These are phyloP conservation scores for Odontophorus gujanensis DNA, from an alignment of 2,113 vertebrate species.

Conservation along the genomic window DNA sequence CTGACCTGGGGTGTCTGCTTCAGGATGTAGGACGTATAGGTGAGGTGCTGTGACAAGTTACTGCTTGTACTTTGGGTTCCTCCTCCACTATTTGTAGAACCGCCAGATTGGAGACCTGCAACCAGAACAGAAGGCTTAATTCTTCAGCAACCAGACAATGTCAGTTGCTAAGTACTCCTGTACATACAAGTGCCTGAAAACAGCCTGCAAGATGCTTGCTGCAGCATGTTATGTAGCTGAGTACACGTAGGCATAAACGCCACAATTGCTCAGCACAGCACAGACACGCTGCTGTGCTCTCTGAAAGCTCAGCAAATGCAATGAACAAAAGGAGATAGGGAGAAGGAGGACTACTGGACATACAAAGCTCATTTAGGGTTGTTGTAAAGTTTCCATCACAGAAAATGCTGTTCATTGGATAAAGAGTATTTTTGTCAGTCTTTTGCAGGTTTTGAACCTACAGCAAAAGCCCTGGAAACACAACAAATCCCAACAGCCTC, in stretches of 20 bases:
- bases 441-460: background rate
- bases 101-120: slow-evolving; percentile 88
- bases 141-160: background rate
- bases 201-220: background rate
- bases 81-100: slow-evolving; percentile 71
- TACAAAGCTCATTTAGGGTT: background rate
- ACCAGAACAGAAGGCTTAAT: slow-evolving; percentile 22
- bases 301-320: background rate
- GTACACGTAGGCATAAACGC: background rate
- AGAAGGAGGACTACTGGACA: background rate
- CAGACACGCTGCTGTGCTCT: background rate
- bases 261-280: background rate
- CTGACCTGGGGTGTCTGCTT: slow-evolving; percentile 94
- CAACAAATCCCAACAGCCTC: background rate
- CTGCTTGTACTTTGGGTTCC: slow-evolving; percentile 80
- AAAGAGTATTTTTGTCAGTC: background rate
- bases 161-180: background rate
- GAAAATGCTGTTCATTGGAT: background rate
- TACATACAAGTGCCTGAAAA: background rate
- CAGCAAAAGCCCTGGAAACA: background rate
- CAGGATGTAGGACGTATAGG: slow-evolving; percentile 97
- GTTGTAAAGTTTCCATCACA: background rate
- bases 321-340: fast-evolving
- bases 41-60: slow-evolving; percentile 91
- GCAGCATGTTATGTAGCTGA: background rate